Conservation (phyloP, 2,888 invertebrate genomes). For the Steinernema carpocapsae region DNA sequence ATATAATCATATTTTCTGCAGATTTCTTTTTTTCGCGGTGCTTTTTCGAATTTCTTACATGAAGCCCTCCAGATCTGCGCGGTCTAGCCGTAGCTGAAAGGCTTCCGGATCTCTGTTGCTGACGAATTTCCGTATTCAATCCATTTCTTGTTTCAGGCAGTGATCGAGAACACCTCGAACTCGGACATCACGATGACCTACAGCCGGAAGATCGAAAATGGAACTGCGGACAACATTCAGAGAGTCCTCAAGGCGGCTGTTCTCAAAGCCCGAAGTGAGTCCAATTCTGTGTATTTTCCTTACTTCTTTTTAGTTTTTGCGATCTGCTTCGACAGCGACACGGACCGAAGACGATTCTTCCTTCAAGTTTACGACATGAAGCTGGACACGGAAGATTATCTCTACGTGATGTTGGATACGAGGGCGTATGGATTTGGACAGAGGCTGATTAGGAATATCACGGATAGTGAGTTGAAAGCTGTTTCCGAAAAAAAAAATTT, state of each 20-base stretch:
- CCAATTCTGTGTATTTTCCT: not conserved
- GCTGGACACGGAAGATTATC: slow-evolving; percentile 40
- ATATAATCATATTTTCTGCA: too few relatives aligned
- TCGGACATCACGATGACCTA: not conserved
- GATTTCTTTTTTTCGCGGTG: too few relatives aligned
- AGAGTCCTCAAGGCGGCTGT: slow-evolving; percentile 3
- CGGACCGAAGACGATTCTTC: slow-evolving; percentile 19
- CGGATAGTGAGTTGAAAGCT: not conserved
- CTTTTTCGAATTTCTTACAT: too few relatives aligned
- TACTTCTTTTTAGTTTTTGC: slow-evolving; percentile 29
- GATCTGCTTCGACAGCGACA: slow-evolving; percentile 18
- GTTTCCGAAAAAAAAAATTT: not conserved
- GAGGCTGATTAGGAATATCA: slow-evolving; percentile 5
- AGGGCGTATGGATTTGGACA: slow-evolving; percentile 37
- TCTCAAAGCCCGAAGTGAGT: slow-evolving; percentile 29
- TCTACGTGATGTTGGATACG: slow-evolving; percentile 46
- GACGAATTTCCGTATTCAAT: too few relatives aligned
- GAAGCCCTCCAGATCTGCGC: not conserved
- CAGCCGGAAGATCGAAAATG: not conserved
- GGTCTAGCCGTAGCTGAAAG: too few relatives aligned
- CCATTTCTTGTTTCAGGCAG: not conserved
- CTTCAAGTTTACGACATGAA: slow-evolving; percentile 27
- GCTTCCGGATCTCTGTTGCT: too few relatives aligned
- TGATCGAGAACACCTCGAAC: not conserved
- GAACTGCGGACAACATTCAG: not conserved